Evolutionary conservation across 1,140 invertebrate species (phyloP), one percentile per base, ranked within the genome.

Genomic region (Teleopsis dalmanni): DNA sequence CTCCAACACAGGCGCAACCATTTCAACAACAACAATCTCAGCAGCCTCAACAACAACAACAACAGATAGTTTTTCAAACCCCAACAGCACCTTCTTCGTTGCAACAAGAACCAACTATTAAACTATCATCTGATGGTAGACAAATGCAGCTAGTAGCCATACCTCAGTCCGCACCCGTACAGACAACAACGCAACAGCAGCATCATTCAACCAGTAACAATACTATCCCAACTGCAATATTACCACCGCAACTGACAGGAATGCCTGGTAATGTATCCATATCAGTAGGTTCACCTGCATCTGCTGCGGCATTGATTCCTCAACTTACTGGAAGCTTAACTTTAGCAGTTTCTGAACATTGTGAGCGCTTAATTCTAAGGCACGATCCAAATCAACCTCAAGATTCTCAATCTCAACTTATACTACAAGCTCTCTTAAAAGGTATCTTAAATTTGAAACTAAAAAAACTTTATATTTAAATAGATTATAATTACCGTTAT

Each of bases 321-420:
- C 67, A 70, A 46, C 50, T 71, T 0, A 71, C 68, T 3, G 68
- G 68, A 4, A 69, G 62, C 40, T 49, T 71, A 0, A 70, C 62
- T 4, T 48, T 71, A 22, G 58, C 68, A 16, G 62, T 71, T 4
- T 62, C 65, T 1, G 68, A 71, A 43, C 67, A 70, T 19, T 64
- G 68, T 33, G 66, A 66, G 22, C 58, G 67, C 4, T 36, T 71
- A 19, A 65, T 71, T 5, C 35, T 71, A 31, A 57, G 62, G 0
- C 68, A 71, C 44, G 64, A 71, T 57, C 63, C 68, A 8, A 71
- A 67, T 52, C 56, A 57, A 38, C 65, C 63, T 6, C 68, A 70
- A 45, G 68, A 71, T 51, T 58, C 66, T 33, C 67, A 71, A 33
- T 70, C 68, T 22, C 68, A 71, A 50, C 48, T 67, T 1, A 68